These are phyloP conservation scores for Metopolophium dirhodum DNA, from an alignment of 1,140 invertebrate genomes.

Conservation along the genomic window DNA sequence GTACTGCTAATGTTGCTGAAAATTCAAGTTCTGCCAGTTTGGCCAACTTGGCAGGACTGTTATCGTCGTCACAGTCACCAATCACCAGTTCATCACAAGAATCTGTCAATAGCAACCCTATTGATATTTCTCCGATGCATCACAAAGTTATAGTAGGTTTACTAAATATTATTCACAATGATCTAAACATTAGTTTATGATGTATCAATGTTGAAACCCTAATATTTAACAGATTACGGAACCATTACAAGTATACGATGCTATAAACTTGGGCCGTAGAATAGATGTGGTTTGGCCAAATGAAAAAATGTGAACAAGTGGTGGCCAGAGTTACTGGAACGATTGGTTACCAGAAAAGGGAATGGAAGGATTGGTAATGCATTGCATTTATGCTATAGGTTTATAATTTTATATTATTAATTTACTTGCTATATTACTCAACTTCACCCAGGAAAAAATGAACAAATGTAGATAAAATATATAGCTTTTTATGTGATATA, in stretches of 20 bases:
- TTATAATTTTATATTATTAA: no score
- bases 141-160: constrained; percentile 69
- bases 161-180: neutral
- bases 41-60: constrained; percentile 78
- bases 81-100: constrained; percentile 59
- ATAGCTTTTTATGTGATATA: no score
- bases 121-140: constrained; percentile 64
- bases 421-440: no score
- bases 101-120: constrained; percentile 59
- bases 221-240: constrained; percentile 69
- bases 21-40: constrained; percentile 83
- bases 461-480: no score
- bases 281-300: constrained; percentile 93
- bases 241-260: constrained; percentile 83
- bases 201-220: neutral
- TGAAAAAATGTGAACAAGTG: constrained; percentile 82
- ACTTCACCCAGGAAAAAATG: no score
- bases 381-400: neutral
- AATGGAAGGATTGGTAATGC: constrained; percentile 83
- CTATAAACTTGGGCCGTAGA: constrained; percentile 84
- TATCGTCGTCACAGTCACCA: constrained; percentile 61
- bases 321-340: constrained; percentile 85
- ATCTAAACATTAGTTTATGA: neutral
- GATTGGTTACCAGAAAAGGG: constrained; percentile 87
- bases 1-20: constrained; percentile 75